phyloP scores from a whole-genome alignment of 2,888 invertebrate genomes.

The Nomada goodeniana region DNA sequence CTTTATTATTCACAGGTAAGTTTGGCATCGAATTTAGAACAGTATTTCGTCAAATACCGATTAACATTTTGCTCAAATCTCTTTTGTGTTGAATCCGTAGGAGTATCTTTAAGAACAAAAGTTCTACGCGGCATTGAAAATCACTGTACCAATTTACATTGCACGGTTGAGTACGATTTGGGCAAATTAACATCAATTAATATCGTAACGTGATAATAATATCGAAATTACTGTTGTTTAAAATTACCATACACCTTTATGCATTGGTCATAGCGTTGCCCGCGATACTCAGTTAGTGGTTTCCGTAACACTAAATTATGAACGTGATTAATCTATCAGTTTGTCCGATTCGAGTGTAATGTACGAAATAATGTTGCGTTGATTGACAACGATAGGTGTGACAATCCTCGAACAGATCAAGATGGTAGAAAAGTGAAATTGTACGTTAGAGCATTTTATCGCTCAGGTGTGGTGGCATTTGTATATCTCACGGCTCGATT shows the following conservation, averaged over 20 bases:
- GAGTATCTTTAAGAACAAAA: no score
- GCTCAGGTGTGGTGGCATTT: background rate
- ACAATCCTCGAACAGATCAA: no score
- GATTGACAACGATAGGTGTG: background rate
- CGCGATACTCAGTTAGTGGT: background rate
- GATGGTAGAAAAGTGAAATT: background rate
- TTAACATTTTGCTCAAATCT: no score
- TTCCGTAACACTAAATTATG: background rate
- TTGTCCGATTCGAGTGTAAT: background rate
- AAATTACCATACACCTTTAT: background rate
- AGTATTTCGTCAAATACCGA: no score
- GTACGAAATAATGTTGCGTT: background rate
- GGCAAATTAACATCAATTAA: no score
- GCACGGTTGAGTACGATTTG: no score
- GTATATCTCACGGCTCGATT: background rate
- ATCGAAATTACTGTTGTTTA: background rate
- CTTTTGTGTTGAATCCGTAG: no score
- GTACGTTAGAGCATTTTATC: background rate
- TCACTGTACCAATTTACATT: no score
- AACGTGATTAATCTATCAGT: background rate
- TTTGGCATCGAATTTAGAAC: no score
- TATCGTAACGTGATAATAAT: background rate
- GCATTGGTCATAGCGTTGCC: background rate
- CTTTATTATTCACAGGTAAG: no score
- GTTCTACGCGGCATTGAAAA: no score